phyloP scores from a whole-genome alignment of 2,888 invertebrate genomes.

The Nemotelus pantherinus region DNA sequence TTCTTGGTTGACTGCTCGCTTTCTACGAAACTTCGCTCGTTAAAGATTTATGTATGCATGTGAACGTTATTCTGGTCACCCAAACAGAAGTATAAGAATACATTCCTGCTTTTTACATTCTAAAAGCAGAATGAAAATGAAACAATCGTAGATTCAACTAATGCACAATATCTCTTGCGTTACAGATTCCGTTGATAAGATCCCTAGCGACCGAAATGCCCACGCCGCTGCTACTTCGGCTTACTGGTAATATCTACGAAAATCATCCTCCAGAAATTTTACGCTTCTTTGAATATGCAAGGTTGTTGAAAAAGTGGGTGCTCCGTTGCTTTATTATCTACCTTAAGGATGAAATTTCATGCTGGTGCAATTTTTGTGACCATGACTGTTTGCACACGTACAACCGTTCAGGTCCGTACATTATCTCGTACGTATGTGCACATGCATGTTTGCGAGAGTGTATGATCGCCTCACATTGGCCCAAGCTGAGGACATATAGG shows the following conservation, averaged over 20 bases:
- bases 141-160: not conserved
- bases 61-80: too few species aligned
- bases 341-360: slow-evolving; percentile 19
- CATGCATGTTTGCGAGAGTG: not conserved
- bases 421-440: not conserved
- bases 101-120: not conserved
- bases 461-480: slow-evolving; percentile 3
- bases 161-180: not conserved
- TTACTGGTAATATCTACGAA: slow-evolving; percentile 17
- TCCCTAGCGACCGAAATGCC: too few species aligned
- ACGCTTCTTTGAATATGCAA: slow-evolving; percentile 27
- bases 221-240: not conserved
- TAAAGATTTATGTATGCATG: too few species aligned
- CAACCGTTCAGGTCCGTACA: not conserved
- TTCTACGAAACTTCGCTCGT: too few species aligned
- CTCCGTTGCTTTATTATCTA: slow-evolving; percentile 30
- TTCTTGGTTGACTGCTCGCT: too few species aligned
- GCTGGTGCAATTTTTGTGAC: slow-evolving; percentile 29
- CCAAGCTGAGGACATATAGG: slow-evolving; percentile 25
- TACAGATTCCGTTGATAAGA: not conserved
- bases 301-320: slow-evolving; percentile 31
- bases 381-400: slow-evolving; percentile 13
- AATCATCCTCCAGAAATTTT: slow-evolving; percentile 38
- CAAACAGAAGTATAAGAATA: too few species aligned
- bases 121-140: not conserved